These are phyloP conservation scores for Phylloscopus trochilus DNA, from an alignment of 2,113 vertebrate species.

Conservation along the genomic window DNA sequence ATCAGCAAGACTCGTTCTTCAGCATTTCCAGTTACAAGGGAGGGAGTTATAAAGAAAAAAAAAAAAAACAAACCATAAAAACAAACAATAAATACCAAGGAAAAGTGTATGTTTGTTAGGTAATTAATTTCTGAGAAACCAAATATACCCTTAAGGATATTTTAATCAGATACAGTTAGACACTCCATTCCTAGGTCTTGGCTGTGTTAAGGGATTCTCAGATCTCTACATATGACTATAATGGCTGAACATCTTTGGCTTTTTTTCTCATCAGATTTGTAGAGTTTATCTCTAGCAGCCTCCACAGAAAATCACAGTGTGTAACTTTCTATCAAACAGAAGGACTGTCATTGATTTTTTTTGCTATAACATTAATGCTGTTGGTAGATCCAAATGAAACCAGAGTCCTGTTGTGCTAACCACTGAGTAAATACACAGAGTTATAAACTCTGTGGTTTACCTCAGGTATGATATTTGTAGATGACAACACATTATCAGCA, in stretches of 20 bases:
- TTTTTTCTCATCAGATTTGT: not conserved
- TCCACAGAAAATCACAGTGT: not conserved
- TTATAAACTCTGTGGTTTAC: not conserved
- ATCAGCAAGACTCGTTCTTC: not conserved
- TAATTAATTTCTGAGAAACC: not conserved
- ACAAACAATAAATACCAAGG: not conserved
- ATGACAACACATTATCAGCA: not conserved
- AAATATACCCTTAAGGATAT: not conserved
- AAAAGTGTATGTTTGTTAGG: not conserved
- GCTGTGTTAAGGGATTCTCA: not conserved
- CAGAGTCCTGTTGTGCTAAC: not conserved
- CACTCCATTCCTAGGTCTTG: not conserved
- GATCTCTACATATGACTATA: not conserved
- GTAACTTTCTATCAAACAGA: not conserved
- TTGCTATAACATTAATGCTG: not conserved
- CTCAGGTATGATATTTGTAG: not conserved
- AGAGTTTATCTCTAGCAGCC: not conserved
- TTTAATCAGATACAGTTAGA: not conserved
- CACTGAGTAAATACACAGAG: not conserved
- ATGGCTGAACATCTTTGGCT: not conserved
- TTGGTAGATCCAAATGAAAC: not conserved
- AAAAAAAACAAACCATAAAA: no score
- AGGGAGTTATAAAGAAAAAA: not conserved
- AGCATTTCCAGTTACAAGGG: not conserved
- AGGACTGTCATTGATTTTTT: not conserved